Percentiles rank a stretch among this genome's conserved stretches.
These are phyloP conservation scores for Protonemura montana DNA, from an alignment of 2,888 invertebrate genomes.

Conservation along the genomic window DNA sequence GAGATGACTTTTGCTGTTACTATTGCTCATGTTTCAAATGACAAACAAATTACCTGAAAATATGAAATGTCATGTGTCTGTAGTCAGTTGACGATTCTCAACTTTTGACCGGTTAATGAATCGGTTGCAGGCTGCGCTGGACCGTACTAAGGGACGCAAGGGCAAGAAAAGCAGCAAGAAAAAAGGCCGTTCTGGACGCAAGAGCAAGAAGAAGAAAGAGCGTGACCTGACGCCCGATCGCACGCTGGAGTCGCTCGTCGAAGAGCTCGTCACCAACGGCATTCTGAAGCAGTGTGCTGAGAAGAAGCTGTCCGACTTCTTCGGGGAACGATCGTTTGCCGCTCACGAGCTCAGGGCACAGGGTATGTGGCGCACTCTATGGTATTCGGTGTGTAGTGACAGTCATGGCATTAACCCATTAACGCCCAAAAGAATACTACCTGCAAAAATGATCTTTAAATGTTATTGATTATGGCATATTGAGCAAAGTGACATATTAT, in stretches of 20 bases:
- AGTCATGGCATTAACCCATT: no score
- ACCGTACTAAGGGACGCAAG: constrained; percentile 80
- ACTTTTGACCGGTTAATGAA: no score
- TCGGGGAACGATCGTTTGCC: constrained; percentile 81
- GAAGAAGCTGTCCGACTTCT: constrained; percentile 72
- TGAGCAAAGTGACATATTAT: no score
- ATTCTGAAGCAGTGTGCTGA: constrained; percentile 84
- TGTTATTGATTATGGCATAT: no score
- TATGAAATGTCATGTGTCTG: no score
- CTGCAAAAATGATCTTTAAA: no score
- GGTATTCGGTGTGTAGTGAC: no score
- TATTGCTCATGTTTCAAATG: no score
- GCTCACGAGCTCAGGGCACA: constrained; percentile 63
- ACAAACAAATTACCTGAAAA: no score
- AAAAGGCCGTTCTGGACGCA: constrained; percentile 60
- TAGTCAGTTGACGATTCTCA: no score
- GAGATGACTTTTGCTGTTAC: no score
- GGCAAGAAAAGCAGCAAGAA: constrained; percentile 76
- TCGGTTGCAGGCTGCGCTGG: constrained; percentile 73
- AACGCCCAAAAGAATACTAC: no score
- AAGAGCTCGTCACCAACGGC: constrained; percentile 89
- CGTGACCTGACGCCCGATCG: constrained; percentile 91
- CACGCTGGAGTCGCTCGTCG: constrained; percentile 88
- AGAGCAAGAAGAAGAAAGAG: constrained; percentile 91
- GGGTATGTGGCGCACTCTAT: constrained; percentile 51